Conservation (phyloP, 2,113 vertebrate species). For the Pholis gunnellus region DNA sequence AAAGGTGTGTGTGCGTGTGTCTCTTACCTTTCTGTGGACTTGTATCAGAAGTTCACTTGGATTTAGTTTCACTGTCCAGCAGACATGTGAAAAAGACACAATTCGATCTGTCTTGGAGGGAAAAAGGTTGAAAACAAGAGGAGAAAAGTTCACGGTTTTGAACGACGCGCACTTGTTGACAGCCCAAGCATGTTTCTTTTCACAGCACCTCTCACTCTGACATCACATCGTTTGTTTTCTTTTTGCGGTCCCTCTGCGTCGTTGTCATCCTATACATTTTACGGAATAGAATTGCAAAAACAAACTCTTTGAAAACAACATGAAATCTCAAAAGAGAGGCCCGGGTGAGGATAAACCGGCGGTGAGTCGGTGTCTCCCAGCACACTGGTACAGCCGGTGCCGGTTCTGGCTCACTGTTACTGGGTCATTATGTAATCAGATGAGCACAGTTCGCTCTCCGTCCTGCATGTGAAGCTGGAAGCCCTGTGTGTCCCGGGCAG, state of each 20-base stretch:
- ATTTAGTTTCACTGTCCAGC: conserved; percentile 39
- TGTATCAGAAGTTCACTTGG: conserved; percentile 28
- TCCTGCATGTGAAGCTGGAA: conserved; percentile 49
- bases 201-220: conserved; percentile 25
- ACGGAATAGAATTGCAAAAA: neutral
- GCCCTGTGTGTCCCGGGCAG: conserved; percentile 45
- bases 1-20: neutral
- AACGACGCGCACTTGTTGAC: conserved; percentile 45
- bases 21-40: conserved; percentile 64
- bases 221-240: conserved; percentile 42
- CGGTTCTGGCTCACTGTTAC: conserved; percentile 71
- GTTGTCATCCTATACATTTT: conserved; percentile 26
- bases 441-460: conserved; percentile 54
- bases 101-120: neutral
- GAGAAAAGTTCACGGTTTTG: conserved; percentile 35
- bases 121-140: neutral
- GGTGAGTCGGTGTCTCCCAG: conserved; percentile 50
- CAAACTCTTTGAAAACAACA: neutral
- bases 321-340: neutral
- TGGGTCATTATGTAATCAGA: conserved; percentile 79
- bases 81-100: conserved; percentile 37
- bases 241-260: conserved; percentile 7
- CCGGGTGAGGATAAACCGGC: conserved; percentile 32
- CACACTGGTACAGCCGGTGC: conserved; percentile 76
- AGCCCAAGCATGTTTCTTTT: conserved; percentile 35